These are phyloP conservation scores for Alviniconcha strummeri DNA, from an alignment of 2,888 invertebrate genomes.

Conservation along the genomic window DNA sequence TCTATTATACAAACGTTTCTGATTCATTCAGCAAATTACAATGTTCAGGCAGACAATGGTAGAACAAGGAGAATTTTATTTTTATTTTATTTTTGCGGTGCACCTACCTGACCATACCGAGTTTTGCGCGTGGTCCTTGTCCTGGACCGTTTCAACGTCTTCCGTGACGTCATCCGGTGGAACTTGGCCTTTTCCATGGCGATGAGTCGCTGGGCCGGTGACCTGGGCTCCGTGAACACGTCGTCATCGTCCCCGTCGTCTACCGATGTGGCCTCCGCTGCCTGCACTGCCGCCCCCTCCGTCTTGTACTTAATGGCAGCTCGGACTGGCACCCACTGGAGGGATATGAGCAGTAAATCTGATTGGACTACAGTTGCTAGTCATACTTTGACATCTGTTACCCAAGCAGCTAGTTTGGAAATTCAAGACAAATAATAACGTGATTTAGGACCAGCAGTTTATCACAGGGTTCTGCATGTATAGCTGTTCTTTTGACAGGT, in stretches of 20 bases:
- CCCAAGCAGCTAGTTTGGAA: not conserved
- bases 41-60: too few species aligned
- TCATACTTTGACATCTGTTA: not conserved
- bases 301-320: not conserved
- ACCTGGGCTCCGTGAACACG: constrained; percentile 37
- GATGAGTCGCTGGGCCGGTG: constrained; percentile 21
- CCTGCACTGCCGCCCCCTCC: constrained; percentile 29
- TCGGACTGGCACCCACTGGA: not conserved
- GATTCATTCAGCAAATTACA: too few species aligned
- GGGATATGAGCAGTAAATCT: too few species aligned
- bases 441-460: not conserved
- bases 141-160: constrained; percentile 26
- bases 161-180: constrained; percentile 37
- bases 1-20: too few species aligned
- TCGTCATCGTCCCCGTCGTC: constrained; percentile 39
- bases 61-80: too few species aligned
- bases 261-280: not conserved
- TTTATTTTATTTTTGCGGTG: too few species aligned
- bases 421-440: too few species aligned
- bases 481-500: not conserved
- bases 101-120: constrained; percentile 32
- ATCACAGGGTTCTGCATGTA: not conserved
- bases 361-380: too few species aligned
- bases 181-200: constrained; percentile 36
- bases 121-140: constrained; percentile 29